Evolutionary conservation across 1,140 invertebrate genomes (phyloP).

Genomic region (Rhyacophila brunnea): DNA sequence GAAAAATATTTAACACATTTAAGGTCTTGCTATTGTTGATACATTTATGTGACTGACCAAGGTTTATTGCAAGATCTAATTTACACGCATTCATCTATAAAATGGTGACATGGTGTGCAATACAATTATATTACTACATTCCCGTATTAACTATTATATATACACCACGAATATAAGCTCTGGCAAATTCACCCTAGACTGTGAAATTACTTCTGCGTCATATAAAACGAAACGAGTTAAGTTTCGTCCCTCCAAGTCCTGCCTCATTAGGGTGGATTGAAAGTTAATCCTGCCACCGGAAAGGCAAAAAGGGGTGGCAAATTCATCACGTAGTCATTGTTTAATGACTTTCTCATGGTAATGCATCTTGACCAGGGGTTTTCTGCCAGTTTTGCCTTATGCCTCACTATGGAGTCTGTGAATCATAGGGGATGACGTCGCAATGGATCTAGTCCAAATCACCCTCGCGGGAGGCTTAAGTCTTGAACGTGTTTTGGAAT

Average conservation of each 20-base stretch:
- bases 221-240: constrained; percentile 36
- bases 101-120: too few species aligned
- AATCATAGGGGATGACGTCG: constrained; percentile 22
- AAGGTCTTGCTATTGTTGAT: too few species aligned
- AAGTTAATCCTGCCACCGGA: constrained; percentile 32
- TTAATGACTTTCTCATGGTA: constrained; percentile 36
- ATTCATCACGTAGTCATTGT: constrained; percentile 32
- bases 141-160: too few species aligned
- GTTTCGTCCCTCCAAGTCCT: constrained; percentile 14
- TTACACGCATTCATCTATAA: too few species aligned
- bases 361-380: constrained; percentile 25
- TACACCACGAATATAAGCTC: too few species aligned
- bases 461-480: constrained; percentile 11
- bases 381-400: too few species aligned
- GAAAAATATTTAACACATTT: too few species aligned
- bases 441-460: constrained; percentile 10
- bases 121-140: too few species aligned
- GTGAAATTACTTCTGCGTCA: constrained; percentile 34
- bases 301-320: constrained; percentile 11
- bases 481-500: neutral
- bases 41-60: too few species aligned
- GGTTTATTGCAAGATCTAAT: too few species aligned
- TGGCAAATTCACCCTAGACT: neutral
- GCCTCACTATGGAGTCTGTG: neutral
- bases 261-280: constrained; percentile 35